phyloP scores from a whole-genome alignment of 1,140 invertebrate genomes.

The Batillaria attramentaria region DNA sequence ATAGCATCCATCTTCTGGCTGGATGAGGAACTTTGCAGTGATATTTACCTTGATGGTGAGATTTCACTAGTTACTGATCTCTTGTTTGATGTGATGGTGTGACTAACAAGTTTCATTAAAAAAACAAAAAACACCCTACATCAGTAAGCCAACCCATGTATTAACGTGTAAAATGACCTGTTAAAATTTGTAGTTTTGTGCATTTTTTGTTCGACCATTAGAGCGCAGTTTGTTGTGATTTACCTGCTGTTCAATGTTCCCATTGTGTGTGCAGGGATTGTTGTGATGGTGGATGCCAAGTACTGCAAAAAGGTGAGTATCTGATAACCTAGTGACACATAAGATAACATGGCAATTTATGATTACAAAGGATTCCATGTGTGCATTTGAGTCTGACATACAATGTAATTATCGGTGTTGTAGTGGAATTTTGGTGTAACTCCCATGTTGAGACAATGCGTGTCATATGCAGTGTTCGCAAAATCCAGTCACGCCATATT shows the following conservation, averaged over 20 bases:
- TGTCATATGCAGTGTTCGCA: background rate
- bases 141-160: background rate
- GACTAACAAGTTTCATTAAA: background rate
- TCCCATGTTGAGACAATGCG: no score
- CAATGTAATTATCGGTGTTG: background rate
- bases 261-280: conserved; percentile 71
- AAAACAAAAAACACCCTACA: background rate
- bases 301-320: conserved; percentile 71
- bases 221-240: conserved; percentile 11
- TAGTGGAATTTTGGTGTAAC: background rate
- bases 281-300: conserved; percentile 76
- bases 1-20: conserved; percentile 79
- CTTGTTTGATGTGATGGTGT: no score
- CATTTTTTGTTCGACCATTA: conserved; percentile 12
- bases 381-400: background rate
- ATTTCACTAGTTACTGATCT: no score
- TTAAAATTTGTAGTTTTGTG: background rate
- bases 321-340: background rate
- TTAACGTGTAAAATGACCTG: background rate
- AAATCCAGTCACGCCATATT: background rate
- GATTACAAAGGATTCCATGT: background rate
- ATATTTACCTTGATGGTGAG: conserved; percentile 78
- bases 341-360: background rate
- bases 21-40: conserved; percentile 77
- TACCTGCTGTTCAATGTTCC: background rate